A percentile compares a stretch with the other conserved stretches of the same genome.
These are phyloP conservation scores for Corythaixoides concolor DNA, from an alignment of 2,113 vertebrate species.

Conservation along the genomic window DNA sequence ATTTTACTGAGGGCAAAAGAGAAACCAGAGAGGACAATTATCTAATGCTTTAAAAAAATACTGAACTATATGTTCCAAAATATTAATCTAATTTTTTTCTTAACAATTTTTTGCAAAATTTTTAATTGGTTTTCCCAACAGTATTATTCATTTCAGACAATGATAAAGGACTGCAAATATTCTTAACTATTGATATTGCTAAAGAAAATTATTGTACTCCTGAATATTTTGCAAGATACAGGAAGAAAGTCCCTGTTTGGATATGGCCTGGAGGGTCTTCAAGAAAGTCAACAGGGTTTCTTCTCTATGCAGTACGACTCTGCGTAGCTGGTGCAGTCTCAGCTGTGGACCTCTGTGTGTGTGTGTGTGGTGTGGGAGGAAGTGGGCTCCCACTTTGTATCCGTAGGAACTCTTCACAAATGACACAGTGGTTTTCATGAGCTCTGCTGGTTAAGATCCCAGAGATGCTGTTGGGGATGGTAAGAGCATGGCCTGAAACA, in stretches of 20 bases:
- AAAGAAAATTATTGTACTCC: neutral
- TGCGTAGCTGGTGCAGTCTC: neutral
- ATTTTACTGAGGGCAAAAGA: neutral
- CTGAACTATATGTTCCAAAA: neutral
- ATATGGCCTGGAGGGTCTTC: neutral
- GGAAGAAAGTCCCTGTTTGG: neutral
- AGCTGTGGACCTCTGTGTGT: neutral
- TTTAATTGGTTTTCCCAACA: neutral
- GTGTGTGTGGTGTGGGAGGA: neutral
- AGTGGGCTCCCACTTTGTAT: neutral
- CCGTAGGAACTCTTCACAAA: neutral
- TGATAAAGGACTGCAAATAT: neutral
- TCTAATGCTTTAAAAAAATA: neutral
- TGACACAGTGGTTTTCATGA: neutral
- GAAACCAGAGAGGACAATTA: neutral
- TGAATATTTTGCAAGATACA: neutral
- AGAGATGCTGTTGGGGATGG: fast-evolving
- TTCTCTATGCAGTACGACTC: neutral
- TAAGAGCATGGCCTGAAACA: neutral
- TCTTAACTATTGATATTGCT: neutral
- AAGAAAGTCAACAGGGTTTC: neutral
- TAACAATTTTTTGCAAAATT: neutral
- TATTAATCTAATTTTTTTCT: neutral
- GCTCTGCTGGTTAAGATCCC: neutral
- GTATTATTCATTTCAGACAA: neutral